A percentile compares a stretch with the other conserved stretches of the same genome.
phyloP scores from a whole-genome alignment of 2,888 invertebrate species.

The Macrophya alboannulata region DNA sequence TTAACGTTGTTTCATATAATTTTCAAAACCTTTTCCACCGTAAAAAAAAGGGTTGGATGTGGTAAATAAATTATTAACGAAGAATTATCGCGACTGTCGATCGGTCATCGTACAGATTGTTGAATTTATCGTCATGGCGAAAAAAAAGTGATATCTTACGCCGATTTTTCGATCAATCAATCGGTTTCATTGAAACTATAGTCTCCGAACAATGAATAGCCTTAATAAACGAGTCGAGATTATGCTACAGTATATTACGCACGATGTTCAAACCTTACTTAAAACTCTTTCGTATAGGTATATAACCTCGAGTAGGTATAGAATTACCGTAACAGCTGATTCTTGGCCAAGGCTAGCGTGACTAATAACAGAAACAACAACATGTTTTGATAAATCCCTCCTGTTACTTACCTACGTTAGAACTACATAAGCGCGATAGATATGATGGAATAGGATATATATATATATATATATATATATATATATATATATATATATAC shows the following conservation, averaged over 20 bases:
- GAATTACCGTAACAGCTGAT: constrained; percentile 49
- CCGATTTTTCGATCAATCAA: not conserved
- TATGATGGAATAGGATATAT: not conserved
- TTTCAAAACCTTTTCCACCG: not conserved
- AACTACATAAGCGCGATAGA: not conserved
- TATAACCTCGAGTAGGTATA: not conserved
- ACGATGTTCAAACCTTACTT: not conserved
- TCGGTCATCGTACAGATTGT: too few species aligned
- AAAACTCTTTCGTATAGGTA: not conserved
- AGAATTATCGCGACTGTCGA: too few species aligned
- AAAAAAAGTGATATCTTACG: too few species aligned
- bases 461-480: too few species aligned
- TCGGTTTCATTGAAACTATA: not conserved
- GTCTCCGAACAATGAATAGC: not conserved
- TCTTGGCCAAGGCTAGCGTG: constrained; percentile 40
- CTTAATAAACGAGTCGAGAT: not conserved
- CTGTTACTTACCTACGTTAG: constrained; percentile 16
- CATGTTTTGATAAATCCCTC: constrained; percentile 43
- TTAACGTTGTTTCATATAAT: not conserved
- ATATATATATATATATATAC: too few species aligned
- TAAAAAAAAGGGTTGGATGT: not conserved
- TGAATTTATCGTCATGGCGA: too few species aligned
- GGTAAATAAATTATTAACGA: too few species aligned
- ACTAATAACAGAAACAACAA: constrained; percentile 46
- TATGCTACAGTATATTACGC: too few species aligned